A percentile compares a stretch with the other conserved stretches of the same genome.
Conservation (phyloP, 2,888 invertebrate species). For the Candidula unifasciata region DNA sequence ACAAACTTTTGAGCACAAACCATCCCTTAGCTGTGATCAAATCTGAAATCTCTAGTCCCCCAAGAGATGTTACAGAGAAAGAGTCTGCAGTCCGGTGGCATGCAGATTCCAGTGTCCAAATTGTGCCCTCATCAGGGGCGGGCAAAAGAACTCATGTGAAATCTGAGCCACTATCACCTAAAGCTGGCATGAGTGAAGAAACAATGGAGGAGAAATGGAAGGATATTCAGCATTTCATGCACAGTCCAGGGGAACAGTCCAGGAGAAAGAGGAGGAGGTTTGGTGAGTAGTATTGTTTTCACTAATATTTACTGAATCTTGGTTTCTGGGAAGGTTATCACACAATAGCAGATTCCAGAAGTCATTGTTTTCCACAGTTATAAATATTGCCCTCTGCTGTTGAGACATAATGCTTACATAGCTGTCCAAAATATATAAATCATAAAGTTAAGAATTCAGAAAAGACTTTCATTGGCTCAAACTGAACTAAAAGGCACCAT, state of each 20-base stretch:
- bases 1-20: constrained; percentile 34
- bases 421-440: too few species aligned
- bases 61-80: background rate
- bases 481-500: too few species aligned
- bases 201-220: constrained; percentile 71
- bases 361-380: too few species aligned
- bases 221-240: constrained; percentile 69
- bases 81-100: background rate
- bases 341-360: too few species aligned
- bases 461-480: too few species aligned
- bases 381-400: too few species aligned
- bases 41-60: background rate
- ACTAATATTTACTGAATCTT: too few species aligned
- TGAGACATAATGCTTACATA: too few species aligned
- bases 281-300: constrained; percentile 60
- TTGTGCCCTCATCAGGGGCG: constrained; percentile 31
- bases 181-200: constrained; percentile 28
- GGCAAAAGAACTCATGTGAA: constrained; percentile 40
- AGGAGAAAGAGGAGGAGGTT: constrained; percentile 55
- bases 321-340: too few species aligned
- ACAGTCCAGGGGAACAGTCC: constrained; percentile 54
- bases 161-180: constrained; percentile 39
- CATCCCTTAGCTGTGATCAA: background rate
- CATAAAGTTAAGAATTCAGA: too few species aligned
- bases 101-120: constrained; percentile 32